Percentiles rank a stretch among this genome's conserved stretches.
phyloP scores from a whole-genome alignment of 2,888 invertebrate genomes.

The Leptinotarsa haldemani region DNA sequence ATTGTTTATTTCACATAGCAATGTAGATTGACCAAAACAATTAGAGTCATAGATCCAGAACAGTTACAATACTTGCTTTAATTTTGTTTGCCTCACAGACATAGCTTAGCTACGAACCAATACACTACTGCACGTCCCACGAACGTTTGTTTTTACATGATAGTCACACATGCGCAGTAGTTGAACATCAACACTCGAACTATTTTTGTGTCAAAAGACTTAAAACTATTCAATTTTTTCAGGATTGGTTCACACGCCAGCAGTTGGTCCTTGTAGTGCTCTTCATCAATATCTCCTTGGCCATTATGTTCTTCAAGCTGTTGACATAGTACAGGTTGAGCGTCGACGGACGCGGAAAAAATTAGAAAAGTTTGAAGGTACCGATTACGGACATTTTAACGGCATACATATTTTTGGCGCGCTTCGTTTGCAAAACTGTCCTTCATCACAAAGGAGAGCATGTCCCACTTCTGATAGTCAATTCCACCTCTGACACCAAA shows the following conservation, averaged over 20 bases:
- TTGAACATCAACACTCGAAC: not conserved
- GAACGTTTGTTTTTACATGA: not conserved
- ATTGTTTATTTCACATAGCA: too few relatives aligned
- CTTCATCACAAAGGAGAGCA: constrained; percentile 11
- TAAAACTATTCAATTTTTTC: constrained; percentile 60
- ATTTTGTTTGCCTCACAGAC: not conserved
- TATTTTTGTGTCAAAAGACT: constrained; percentile 6
- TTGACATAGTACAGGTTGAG: constrained; percentile 85
- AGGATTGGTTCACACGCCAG: constrained; percentile 98
- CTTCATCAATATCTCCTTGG: constrained; percentile 93
- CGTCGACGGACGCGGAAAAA: constrained; percentile 53
- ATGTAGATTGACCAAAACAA: not conserved
- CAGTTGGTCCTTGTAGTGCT: constrained; percentile 93
- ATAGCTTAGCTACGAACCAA: not conserved
- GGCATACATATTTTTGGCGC: constrained; percentile 30
- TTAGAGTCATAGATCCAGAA: not conserved
- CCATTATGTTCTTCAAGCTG: constrained; percentile 95
- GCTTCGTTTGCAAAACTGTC: constrained; percentile 23
- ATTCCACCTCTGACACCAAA: not conserved
- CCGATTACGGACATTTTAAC: constrained; percentile 48
- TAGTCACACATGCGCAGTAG: constrained; percentile 1
- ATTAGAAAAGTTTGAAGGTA: constrained; percentile 41
- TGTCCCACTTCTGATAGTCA: not conserved
- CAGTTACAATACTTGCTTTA: not conserved
- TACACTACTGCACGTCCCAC: constrained; percentile 2